Conservation (phyloP, 1,140 invertebrate genomes). For the Sitophilus oryzae region DNA sequence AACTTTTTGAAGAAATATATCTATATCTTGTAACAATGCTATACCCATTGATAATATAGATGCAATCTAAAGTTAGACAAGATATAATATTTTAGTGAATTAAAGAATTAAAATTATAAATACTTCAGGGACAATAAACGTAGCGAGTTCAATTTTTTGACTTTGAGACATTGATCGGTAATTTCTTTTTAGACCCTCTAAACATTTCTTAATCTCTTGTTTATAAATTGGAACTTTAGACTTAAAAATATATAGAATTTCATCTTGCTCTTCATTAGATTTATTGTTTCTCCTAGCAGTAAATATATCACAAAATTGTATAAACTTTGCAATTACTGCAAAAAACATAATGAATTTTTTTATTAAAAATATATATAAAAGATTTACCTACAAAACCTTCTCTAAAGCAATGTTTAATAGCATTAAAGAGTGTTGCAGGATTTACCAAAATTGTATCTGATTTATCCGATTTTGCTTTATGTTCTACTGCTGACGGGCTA, state of each 20-base stretch:
- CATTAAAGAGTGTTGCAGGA: conserved; percentile 54
- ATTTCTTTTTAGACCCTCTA: conserved; percentile 54
- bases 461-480: conserved; percentile 26
- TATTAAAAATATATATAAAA: too few relatives aligned
- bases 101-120: conserved; percentile 3
- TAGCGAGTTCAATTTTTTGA: conserved; percentile 55
- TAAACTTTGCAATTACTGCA: conserved; percentile 48
- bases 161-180: conserved; percentile 50
- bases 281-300: conserved; percentile 52
- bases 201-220: conserved; percentile 53
- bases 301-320: conserved; percentile 58
- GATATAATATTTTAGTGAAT: neutral
- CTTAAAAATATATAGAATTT: conserved; percentile 61
- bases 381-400: conserved; percentile 55
- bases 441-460: conserved; percentile 39
- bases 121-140: conserved; percentile 58
- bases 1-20: neutral
- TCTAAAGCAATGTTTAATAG: conserved; percentile 54
- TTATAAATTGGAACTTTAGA: conserved; percentile 59
- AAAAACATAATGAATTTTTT: too few relatives aligned
- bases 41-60: neutral
- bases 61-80: neutral
- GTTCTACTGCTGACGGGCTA: conserved; percentile 25
- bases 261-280: conserved; percentile 54
- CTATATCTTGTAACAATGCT: neutral